These are phyloP conservation scores for Rhagoletis zephyria DNA, from an alignment of 1,140 invertebrate species.

Conservation along the genomic window DNA sequence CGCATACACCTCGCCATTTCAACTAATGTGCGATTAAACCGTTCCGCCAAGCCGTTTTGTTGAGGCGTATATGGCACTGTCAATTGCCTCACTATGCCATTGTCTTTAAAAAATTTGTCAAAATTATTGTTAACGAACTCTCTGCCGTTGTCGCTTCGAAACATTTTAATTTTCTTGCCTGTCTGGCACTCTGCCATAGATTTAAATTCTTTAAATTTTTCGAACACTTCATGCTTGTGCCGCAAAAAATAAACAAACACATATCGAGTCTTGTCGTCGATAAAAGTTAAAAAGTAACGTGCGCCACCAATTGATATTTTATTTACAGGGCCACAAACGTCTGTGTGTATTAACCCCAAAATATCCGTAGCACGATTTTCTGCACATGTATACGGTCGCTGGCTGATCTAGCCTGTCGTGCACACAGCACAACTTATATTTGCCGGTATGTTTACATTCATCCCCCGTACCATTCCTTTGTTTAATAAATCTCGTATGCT, in stretches of 20 bases:
- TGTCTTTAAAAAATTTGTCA: background rate
- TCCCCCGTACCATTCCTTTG: conserved; percentile 1
- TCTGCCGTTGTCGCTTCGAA: conserved; percentile 67
- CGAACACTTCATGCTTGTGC: conserved; percentile 57
- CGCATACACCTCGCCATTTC: conserved; percentile 62
- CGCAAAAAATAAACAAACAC: conserved; percentile 67
- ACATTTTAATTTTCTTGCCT: conserved; percentile 60
- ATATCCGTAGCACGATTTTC: too few relatives aligned
- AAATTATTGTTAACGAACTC: conserved; percentile 65
- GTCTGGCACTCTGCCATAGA: conserved; percentile 59
- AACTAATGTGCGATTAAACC: conserved; percentile 62
- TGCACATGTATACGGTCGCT: too few relatives aligned
- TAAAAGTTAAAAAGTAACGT: conserved; percentile 69
- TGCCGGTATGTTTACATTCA: background rate
- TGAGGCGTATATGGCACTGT: conserved; percentile 66
- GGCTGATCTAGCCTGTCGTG: too few relatives aligned
- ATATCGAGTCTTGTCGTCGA: conserved; percentile 70
- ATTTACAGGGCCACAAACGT: too few relatives aligned
- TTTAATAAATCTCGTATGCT: too few relatives aligned
- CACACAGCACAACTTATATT: background rate
- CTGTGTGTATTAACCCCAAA: too few relatives aligned
- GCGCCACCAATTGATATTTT: conserved; percentile 62
- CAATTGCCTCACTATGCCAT: conserved; percentile 58
- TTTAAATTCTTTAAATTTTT: conserved; percentile 52
- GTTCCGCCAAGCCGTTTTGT: conserved; percentile 68